A percentile compares a stretch with the other conserved stretches of the same genome.
Evolutionary conservation across 2,113 vertebrate genomes (phyloP).

Genomic region (Nyctereutes procyonoides): DNA sequence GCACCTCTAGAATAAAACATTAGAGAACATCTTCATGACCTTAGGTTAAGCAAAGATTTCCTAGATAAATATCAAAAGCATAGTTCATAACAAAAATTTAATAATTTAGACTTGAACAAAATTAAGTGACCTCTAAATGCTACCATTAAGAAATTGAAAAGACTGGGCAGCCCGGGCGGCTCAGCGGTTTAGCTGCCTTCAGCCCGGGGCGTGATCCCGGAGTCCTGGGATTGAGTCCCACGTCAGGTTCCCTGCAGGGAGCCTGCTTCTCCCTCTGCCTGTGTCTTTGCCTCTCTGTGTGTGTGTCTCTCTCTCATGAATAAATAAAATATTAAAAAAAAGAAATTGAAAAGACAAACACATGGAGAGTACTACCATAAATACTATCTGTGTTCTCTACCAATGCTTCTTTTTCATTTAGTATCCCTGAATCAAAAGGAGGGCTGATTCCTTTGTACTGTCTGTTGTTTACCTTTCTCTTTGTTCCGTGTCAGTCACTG

Average conservation of each 20-base stretch:
- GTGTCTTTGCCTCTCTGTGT: too few relatives aligned
- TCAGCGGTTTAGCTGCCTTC: too few relatives aligned
- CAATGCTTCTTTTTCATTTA: background rate
- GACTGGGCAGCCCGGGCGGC: too few relatives aligned
- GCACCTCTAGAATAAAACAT: background rate
- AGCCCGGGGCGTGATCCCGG: too few relatives aligned
- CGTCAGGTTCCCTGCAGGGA: too few relatives aligned
- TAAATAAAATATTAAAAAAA: too few relatives aligned
- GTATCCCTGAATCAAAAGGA: background rate
- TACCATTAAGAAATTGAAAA: background rate
- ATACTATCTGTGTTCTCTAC: background rate
- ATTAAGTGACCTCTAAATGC: background rate
- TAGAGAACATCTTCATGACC: background rate
- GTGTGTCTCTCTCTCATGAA: too few relatives aligned
- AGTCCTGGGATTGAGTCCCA: too few relatives aligned
- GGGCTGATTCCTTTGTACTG: background rate
- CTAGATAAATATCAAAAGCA: background rate
- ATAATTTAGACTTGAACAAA: background rate
- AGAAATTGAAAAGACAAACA: background rate
- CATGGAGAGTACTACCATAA: background rate
- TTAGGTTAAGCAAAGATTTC: conserved; percentile 2
- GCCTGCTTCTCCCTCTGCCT: too few relatives aligned
- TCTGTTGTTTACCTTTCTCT: background rate
- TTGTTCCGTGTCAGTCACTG: background rate
- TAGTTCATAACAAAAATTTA: background rate